Percentiles rank a stretch among this genome's conserved stretches.
Evolutionary conservation across 1,140 invertebrate genomes (phyloP).

Genomic region (Dendrolimus punctatus): DNA sequence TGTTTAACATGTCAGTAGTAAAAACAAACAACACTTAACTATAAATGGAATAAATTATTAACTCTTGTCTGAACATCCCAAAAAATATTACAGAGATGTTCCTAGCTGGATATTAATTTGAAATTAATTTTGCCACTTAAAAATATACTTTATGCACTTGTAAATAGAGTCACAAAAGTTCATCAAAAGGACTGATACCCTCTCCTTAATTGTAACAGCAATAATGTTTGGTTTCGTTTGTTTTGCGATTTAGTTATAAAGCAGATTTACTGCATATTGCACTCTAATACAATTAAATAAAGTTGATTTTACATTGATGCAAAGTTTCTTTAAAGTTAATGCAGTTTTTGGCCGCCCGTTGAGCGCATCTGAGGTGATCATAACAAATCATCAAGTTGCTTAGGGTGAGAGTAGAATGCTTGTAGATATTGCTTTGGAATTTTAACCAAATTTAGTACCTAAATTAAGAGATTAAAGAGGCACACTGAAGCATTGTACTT

Average conservation of each 20-base stretch:
- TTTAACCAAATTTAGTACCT: no score
- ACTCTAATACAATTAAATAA: constrained; percentile 17
- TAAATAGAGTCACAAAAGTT: constrained; percentile 14
- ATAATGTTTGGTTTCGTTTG: constrained; percentile 56
- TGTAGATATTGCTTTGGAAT: background rate
- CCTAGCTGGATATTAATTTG: constrained; percentile 38
- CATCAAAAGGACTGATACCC: constrained; percentile 20
- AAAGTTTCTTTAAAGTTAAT: constrained; percentile 25
- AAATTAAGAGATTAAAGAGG: no score
- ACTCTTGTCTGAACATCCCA: constrained; percentile 48
- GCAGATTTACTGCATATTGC: constrained; percentile 18
- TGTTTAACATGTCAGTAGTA: background rate
- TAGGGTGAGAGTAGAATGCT: constrained; percentile 26
- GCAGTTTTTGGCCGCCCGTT: constrained; percentile 49
- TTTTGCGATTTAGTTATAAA: constrained; percentile 44
- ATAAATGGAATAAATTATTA: constrained; percentile 53
- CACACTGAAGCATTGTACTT: no score
- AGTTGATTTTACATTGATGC: constrained; percentile 26
- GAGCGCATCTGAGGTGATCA: constrained; percentile 46
- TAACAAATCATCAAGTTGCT: constrained; percentile 55
- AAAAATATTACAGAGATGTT: constrained; percentile 48
- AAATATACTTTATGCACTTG: constrained; percentile 16
- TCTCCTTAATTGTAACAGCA: constrained; percentile 58
- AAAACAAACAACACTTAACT: constrained; percentile 11
- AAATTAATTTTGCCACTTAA: constrained; percentile 15